phyloP scores from a whole-genome alignment of 2,797 vertebrate species.

The Peromyscus attwateri region DNA sequence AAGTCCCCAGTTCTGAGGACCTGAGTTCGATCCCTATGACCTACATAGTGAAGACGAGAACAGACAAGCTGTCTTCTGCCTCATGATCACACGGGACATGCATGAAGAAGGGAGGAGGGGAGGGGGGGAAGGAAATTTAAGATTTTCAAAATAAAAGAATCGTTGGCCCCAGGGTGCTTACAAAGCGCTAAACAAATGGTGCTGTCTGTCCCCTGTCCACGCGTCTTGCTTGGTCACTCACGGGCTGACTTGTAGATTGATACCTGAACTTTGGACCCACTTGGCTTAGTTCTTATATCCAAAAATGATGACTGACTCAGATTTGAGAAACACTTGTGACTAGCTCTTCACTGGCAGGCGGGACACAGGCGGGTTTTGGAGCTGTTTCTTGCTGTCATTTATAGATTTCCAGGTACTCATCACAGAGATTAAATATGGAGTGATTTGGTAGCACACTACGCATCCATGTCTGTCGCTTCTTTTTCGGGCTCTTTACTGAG shows the following conservation, averaged over 20 bases:
- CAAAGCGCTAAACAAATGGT: neutral
- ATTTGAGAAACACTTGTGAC: constrained; percentile 11
- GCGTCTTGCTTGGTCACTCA: neutral
- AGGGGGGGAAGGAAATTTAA: neutral
- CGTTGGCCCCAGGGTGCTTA: neutral
- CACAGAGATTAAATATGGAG: constrained; percentile 75
- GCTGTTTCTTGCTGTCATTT: constrained; percentile 66
- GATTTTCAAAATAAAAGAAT: neutral
- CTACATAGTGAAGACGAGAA: neutral
- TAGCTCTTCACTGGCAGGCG: constrained; percentile 12
- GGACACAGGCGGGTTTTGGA: constrained; percentile 22
- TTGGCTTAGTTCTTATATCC: constrained; percentile 36
- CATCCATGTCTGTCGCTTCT: constrained; percentile 79
- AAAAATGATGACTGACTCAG: constrained; percentile 4
- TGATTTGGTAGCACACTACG: constrained; percentile 56
- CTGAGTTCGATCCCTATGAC: neutral
- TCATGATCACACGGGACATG: neutral
- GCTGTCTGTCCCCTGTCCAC: neutral
- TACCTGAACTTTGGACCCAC: neutral
- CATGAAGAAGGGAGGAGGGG: too few species aligned
- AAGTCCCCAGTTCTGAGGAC: neutral
- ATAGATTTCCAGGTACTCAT: constrained; percentile 65
- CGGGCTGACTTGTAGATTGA: neutral
- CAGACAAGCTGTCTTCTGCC: neutral
- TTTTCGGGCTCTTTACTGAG: constrained; percentile 69